phyloP scores from a whole-genome alignment of 2,797 vertebrate species.

The Yasuhikotakia modesta region DNA sequence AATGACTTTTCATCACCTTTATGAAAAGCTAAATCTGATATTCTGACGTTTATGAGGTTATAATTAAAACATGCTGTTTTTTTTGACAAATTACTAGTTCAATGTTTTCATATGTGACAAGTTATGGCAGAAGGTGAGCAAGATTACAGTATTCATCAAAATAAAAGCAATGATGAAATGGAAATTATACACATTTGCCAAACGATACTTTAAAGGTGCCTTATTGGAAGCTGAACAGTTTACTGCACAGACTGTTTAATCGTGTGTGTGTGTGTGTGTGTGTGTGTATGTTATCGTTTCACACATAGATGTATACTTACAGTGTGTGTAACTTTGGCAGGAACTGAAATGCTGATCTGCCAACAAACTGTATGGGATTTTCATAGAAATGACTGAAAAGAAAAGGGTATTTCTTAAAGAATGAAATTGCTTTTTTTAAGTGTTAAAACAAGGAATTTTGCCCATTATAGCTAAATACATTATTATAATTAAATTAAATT shows the following conservation, averaged over 20 bases:
- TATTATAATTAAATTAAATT: too few species aligned
- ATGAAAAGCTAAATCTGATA: conserved; percentile 35
- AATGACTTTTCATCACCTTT: conserved; percentile 9
- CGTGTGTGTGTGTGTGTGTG: not conserved
- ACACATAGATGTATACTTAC: conserved; percentile 77
- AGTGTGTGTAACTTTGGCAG: conserved; percentile 93
- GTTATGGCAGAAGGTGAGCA: conserved; percentile 21
- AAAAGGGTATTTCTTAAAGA: not conserved
- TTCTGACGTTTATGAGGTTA: conserved; percentile 27
- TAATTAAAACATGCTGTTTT: conserved; percentile 37
- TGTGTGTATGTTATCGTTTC: conserved; percentile 7
- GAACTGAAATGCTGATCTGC: conserved; percentile 92
- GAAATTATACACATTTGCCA: conserved; percentile 46
- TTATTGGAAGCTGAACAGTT: conserved; percentile 33
- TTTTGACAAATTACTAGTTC: conserved; percentile 36
- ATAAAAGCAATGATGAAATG: conserved; percentile 38
- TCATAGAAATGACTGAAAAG: conserved; percentile 89
- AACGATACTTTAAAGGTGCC: conserved; percentile 12
- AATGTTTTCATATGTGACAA: conserved; percentile 30
- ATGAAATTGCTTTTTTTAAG: too few species aligned
- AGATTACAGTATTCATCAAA: conserved; percentile 36
- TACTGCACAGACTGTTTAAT: conserved; percentile 21
- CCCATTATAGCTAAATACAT: not conserved
- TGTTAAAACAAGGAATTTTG: too few species aligned
- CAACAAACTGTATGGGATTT: conserved; percentile 95